Base-by-base conservation (phyloP, 2,888 invertebrate genomes). In the Kryphioiulus occultus region DNA sequence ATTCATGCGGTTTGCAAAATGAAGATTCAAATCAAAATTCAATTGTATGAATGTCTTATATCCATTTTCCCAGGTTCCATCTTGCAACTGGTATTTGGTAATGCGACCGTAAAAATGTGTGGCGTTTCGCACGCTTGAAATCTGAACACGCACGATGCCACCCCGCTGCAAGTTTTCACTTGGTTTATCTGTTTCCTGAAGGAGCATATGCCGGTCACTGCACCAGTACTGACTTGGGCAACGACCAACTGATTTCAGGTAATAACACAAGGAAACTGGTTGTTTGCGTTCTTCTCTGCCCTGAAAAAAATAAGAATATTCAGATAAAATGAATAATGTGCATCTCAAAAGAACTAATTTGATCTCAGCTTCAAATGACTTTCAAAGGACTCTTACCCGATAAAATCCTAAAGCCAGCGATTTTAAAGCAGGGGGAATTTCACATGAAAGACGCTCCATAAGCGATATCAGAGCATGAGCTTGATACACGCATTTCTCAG, bases 31-130 rank as follows among this genome's bases (percentile, higher is more conserved):
- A 32, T 85, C 85, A 1, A 39, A 12, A 19, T 32, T 26, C 22
- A 87, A 35, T n/a, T 10, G 17, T 30, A 42, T 12, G 19, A 85
- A 85, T 12, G 26, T 35, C 19, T 53, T 3, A 12, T 85, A 32
- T 32, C 32, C 35, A n/a, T 19, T 10, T 90, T 89, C 83, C 90
- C 90, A 89, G 90, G 89, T 88, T n/a, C 90, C 90, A 26, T 91
- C 89, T 0, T 89, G 88, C 88, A 91, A 91, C 44, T 90, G 91
- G 89, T 93, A 92, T 87, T 93, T 92, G 47, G 94, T 89, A 15
- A 95, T 89, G 87, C 94, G 93, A 0, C 93, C 95, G 19, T 94
- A 94, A 90, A 94, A 95, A 88, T 93, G 93, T 0, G 94, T 94
- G 0, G 95, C 95, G 89, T 94, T 93, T 87, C 94, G 93, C 39